These are phyloP conservation scores for Drosophila pallidifrons DNA, from an alignment of 1,140 invertebrate species.

Conservation along the genomic window DNA sequence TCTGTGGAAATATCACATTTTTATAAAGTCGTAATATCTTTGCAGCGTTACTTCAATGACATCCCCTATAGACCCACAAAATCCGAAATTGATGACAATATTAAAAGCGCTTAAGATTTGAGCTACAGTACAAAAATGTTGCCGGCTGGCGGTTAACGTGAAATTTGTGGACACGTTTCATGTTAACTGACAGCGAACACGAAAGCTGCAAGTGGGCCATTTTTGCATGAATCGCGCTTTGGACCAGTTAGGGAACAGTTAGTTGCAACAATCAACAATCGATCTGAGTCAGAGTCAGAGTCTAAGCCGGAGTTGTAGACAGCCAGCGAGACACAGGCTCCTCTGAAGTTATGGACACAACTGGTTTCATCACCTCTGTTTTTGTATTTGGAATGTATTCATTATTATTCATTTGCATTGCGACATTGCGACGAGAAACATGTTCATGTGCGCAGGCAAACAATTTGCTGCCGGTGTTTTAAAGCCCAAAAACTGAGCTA, in stretches of 20 bases:
- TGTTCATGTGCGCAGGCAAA: constrained; percentile 63
- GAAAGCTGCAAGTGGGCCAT: constrained; percentile 57
- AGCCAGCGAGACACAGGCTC: constrained; percentile 27
- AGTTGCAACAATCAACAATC: constrained; percentile 42
- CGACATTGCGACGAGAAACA: constrained; percentile 65
- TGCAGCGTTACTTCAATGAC: no score
- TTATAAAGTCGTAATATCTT: not conserved
- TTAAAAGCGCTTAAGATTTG: not conserved
- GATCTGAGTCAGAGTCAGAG: constrained; percentile 46
- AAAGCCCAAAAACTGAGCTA: constrained; percentile 26
- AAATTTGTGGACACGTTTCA: constrained; percentile 58
- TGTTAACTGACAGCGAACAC: constrained; percentile 42
- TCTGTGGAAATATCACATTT: not conserved
- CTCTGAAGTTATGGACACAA: constrained; percentile 72
- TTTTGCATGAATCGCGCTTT: constrained; percentile 46
- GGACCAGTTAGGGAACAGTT: constrained; percentile 29
- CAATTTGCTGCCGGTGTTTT: constrained; percentile 53
- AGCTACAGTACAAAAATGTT: not conserved
- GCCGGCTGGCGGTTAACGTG: constrained; percentile 4
- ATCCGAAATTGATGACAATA: not conserved
- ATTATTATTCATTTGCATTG: constrained; percentile 81
- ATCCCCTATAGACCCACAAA: not conserved
- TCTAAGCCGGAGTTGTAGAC: not conserved
- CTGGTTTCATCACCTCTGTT: constrained; percentile 68
- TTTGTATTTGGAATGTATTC: constrained; percentile 63